These are phyloP conservation scores for Gymnorhina tibicen DNA, from an alignment of 2,113 vertebrate genomes.

Conservation along the genomic window DNA sequence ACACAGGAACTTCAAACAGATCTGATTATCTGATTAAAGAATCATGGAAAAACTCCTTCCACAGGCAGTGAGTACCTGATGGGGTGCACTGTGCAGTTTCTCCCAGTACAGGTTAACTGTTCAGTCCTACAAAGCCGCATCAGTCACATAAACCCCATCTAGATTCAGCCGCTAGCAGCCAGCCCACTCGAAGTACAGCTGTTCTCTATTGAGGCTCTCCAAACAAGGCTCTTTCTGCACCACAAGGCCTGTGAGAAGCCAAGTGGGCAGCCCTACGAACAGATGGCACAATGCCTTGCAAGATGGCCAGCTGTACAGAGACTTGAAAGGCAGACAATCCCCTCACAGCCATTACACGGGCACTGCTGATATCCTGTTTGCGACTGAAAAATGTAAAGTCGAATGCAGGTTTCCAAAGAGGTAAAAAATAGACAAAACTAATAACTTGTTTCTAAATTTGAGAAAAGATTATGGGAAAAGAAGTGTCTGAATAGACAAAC, in stretches of 20 bases:
- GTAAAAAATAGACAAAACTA: neutral
- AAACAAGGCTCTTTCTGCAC: neutral
- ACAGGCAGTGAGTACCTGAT: neutral
- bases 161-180: neutral
- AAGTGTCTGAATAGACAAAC: neutral
- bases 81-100: neutral
- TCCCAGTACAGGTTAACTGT: neutral
- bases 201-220: neutral
- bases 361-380: neutral
- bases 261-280: neutral
- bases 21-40: neutral
- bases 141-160: neutral
- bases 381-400: neutral
- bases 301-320: neutral
- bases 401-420: neutral
- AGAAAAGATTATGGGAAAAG: neutral
- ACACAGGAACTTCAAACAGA: neutral
- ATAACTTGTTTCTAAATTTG: neutral
- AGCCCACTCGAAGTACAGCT: slow-evolving; percentile 12
- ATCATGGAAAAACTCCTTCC: neutral
- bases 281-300: slow-evolving; percentile 2
- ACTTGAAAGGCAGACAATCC: neutral
- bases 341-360: neutral
- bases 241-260: neutral
- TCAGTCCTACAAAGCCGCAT: neutral